Conservation (phyloP, 2,888 invertebrate species). For the Thera britannica region DNA sequence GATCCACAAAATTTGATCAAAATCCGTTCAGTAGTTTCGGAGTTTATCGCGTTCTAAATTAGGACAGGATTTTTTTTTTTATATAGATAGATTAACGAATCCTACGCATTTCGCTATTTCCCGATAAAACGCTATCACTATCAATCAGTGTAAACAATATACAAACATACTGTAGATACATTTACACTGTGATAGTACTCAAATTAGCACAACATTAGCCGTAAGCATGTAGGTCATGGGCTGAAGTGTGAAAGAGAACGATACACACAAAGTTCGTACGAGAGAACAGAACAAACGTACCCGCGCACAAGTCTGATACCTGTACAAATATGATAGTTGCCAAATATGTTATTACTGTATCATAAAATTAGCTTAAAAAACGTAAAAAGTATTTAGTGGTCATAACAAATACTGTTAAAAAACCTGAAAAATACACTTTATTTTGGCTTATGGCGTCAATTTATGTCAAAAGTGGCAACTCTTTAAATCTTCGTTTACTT, state of each 20-base stretch:
- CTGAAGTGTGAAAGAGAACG: conserved; percentile 49
- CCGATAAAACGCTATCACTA: conserved; percentile 6
- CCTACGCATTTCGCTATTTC: not conserved
- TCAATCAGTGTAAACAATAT: conserved; percentile 2
- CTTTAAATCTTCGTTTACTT: not conserved
- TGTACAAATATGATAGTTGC: conserved; percentile 35
- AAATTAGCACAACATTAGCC: conserved; percentile 67
- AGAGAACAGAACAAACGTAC: conserved; percentile 41
- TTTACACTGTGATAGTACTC: conserved; percentile 53
- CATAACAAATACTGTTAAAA: not conserved
- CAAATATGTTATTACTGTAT: conserved; percentile 25
- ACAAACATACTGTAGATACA: conserved; percentile 30
- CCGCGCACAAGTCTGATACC: conserved; percentile 12
- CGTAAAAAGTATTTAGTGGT: not conserved
- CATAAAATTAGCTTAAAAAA: conserved; percentile 14
- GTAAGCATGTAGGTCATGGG: conserved; percentile 74
- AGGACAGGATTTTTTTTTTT: too few species aligned
- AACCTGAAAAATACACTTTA: not conserved
- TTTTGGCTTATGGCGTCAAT: not conserved
- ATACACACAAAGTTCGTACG: conserved; percentile 31
- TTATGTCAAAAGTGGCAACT: not conserved
- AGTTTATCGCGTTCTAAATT: too few species aligned
- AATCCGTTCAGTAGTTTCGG: too few species aligned
- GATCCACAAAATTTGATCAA: too few species aligned
- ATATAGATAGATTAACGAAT: too few species aligned